A percentile compares a stretch with the other conserved stretches of the same genome.
Conservation (phyloP, 2,113 vertebrate genomes). For the Spilogale gracilis region DNA sequence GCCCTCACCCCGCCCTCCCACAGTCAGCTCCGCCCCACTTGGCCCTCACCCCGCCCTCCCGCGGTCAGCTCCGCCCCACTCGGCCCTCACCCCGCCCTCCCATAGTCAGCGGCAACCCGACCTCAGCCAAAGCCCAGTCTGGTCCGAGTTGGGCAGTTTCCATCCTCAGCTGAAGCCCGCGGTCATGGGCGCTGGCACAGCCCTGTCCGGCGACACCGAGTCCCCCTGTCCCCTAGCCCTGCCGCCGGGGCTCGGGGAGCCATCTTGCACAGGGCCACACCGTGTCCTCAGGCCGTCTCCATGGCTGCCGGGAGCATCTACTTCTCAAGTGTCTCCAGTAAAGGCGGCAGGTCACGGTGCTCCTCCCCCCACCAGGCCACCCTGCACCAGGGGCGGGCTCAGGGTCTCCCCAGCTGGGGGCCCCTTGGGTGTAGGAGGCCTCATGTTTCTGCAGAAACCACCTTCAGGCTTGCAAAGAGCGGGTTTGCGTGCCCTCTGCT, state of each 20-base stretch:
- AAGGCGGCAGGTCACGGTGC: not conserved
- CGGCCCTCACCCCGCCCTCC: too few species aligned
- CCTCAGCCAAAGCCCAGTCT: too few species aligned
- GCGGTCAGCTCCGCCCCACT: too few species aligned
- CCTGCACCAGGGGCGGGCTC: not conserved
- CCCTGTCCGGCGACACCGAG: rapidly evolving
- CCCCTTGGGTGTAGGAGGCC: not conserved
- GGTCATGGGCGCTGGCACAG: not conserved
- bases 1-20: too few species aligned
- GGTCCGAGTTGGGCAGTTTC: not conserved
- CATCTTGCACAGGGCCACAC: not conserved
- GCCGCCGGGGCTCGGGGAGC: not conserved
- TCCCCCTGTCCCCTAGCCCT: not conserved
- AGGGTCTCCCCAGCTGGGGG: not conserved
- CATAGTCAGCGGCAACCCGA: too few species aligned
- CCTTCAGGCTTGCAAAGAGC: not conserved
- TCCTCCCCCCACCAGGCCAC: not conserved
- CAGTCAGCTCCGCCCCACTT: too few species aligned
- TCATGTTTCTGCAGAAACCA: not conserved
- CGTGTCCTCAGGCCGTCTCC: not conserved
- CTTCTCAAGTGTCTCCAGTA: rapidly evolving
- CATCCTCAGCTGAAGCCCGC: not conserved
- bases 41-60: too few species aligned
- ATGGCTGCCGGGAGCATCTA: not conserved
- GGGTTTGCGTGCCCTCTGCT: rapidly evolving